A percentile compares a stretch with the other conserved stretches of the same genome.
Conservation (phyloP, 2,113 vertebrate genomes). For the Sakesphorus luctuosus region DNA sequence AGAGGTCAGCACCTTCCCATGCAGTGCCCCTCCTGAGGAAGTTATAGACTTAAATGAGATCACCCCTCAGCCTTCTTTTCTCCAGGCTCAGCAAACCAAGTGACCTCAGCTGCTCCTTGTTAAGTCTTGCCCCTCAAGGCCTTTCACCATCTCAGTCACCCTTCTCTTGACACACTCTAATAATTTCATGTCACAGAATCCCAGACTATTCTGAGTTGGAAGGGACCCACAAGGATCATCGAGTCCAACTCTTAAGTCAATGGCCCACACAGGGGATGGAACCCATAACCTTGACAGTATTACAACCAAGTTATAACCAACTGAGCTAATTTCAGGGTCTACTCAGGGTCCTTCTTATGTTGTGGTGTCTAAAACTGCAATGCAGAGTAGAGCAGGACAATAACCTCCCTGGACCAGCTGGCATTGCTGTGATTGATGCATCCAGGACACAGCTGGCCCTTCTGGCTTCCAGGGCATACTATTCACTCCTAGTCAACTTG, state of each 20-base stretch:
- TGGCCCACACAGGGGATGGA: too few relatives aligned
- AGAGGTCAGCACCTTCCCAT: not conserved
- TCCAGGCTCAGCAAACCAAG: not conserved
- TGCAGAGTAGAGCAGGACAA: not conserved
- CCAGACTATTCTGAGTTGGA: too few relatives aligned
- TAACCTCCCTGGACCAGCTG: not conserved
- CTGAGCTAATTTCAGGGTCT: not conserved
- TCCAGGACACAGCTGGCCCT: not conserved
- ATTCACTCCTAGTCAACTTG: not conserved
- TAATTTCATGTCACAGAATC: not conserved
- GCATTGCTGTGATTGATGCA: not conserved
- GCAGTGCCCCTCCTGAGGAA: not conserved
- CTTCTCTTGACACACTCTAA: fast-evolving
- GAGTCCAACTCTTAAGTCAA: too few relatives aligned
- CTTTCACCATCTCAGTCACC: not conserved
- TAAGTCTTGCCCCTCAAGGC: not conserved
- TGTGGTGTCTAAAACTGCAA: not conserved
- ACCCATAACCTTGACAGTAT: too few relatives aligned
- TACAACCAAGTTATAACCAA: too few relatives aligned
- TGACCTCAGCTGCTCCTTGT: not conserved
- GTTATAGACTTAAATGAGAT: not conserved
- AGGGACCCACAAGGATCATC: too few relatives aligned
- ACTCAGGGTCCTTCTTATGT: not conserved
- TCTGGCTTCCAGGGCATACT: not conserved
- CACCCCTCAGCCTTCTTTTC: not conserved